A percentile compares a stretch with the other conserved stretches of the same genome.
phyloP scores from a whole-genome alignment of 2,797 vertebrate genomes.

The Cuculus canorus region DNA sequence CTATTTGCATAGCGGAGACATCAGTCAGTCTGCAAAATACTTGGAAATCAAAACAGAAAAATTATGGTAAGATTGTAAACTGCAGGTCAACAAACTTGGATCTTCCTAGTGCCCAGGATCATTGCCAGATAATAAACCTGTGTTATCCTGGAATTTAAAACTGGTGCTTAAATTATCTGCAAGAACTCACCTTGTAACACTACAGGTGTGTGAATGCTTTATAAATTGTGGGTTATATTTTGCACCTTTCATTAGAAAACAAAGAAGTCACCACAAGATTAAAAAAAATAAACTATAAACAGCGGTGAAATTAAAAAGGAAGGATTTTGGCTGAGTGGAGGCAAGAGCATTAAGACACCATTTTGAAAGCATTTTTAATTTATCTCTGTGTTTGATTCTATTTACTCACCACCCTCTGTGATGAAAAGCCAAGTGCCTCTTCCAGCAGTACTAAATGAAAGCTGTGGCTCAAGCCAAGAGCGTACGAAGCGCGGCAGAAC shows the following conservation, averaged over 20 bases:
- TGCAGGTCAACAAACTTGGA: not conserved
- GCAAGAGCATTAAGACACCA: not conserved
- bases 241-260: not conserved
- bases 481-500: rapidly evolving
- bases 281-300: not conserved
- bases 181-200: not conserved
- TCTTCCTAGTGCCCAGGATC: not conserved
- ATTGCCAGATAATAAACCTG: not conserved
- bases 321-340: not conserved
- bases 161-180: not conserved
- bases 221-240: not conserved
- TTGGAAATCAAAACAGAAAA: conserved; percentile 17
- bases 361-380: not conserved
- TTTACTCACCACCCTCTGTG: not conserved
- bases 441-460: not conserved
- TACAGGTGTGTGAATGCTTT: conserved; percentile 24
- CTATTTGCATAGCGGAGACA: not conserved
- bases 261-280: not conserved
- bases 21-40: not conserved
- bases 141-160: not conserved
- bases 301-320: not conserved
- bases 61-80: not conserved
- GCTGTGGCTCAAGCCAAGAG: not conserved
- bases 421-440: not conserved
- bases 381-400: not conserved